These are phyloP conservation scores for Rhinichthys klamathensis DNA, from an alignment of 2,113 vertebrate species.

Conservation along the genomic window DNA sequence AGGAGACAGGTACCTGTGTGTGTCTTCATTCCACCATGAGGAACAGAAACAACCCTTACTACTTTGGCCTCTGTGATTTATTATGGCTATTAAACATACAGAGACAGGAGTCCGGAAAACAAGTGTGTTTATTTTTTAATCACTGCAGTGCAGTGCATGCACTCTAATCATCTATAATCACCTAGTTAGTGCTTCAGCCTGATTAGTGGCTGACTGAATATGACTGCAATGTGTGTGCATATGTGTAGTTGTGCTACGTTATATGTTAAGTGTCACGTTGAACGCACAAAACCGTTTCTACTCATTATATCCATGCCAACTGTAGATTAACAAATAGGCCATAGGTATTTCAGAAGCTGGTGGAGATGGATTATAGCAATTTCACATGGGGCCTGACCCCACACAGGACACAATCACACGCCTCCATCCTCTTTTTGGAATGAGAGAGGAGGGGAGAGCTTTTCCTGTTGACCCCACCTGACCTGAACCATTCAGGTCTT, in stretches of 20 bases:
- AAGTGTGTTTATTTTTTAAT: slow-evolving; percentile 68
- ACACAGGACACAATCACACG: not conserved
- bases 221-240: slow-evolving; percentile 45
- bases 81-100: slow-evolving; percentile 65
- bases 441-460: not conserved
- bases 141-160: slow-evolving; percentile 54
- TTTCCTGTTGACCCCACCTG: slow-evolving; percentile 16
- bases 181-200: slow-evolving; percentile 53
- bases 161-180: slow-evolving; percentile 59
- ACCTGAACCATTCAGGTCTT: not conserved
- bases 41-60: slow-evolving; percentile 54
- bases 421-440: not conserved
- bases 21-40: slow-evolving; percentile 53
- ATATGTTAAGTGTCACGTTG: not conserved
- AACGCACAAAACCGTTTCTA: not conserved
- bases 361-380: slow-evolving; percentile 57
- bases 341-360: slow-evolving; percentile 55
- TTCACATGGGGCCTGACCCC: not conserved
- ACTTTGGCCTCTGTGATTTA: slow-evolving; percentile 64
- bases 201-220: slow-evolving; percentile 51
- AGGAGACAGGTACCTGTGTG: slow-evolving; percentile 54
- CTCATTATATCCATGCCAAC: not conserved
- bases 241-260: not conserved
- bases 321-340: slow-evolving; percentile 29
- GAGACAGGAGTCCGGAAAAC: slow-evolving; percentile 53